Evolutionary conservation across 64 coral and sea anemone genomes (phyloP).

Genomic region (Acropora yongei): DNA sequence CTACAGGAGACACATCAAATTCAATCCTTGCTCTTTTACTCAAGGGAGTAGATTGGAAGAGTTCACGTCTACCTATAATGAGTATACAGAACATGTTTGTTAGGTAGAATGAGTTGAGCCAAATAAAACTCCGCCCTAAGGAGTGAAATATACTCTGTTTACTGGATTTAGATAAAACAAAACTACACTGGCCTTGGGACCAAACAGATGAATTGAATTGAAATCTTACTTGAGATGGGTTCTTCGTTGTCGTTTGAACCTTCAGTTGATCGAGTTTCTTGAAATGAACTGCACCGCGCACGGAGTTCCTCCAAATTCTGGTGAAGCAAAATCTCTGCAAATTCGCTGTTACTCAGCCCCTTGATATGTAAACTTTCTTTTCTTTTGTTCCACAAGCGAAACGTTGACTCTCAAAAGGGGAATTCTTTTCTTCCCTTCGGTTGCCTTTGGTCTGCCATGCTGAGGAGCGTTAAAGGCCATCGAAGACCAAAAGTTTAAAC

Average conservation of each 20-base stretch:
- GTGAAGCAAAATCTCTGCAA: constrained; percentile 7
- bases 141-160: no score
- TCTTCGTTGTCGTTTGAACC: not conserved
- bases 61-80: constrained; percentile 13
- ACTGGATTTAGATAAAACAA: no score
- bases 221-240: not conserved
- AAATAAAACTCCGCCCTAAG: not conserved
- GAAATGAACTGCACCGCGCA: not conserved
- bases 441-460: constrained; percentile 13
- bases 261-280: not conserved
- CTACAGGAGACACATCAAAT: constrained; percentile 16
- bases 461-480: constrained; percentile 26
- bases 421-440: constrained; percentile 5
- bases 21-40: constrained; percentile 15
- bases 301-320: not conserved
- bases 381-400: not conserved
- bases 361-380: constrained; percentile 24
- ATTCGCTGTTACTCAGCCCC: constrained; percentile 22
- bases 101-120: not conserved
- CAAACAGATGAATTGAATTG: not conserved
- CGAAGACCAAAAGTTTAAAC: not conserved
- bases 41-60: constrained; percentile 29
- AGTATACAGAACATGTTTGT: not conserved
- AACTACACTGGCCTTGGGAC: no score
- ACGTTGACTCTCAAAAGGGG: not conserved